These are phyloP conservation scores for Caenorhabditis brenneri DNA, from an alignment of 1,140 invertebrate genomes.

Conservation along the genomic window DNA sequence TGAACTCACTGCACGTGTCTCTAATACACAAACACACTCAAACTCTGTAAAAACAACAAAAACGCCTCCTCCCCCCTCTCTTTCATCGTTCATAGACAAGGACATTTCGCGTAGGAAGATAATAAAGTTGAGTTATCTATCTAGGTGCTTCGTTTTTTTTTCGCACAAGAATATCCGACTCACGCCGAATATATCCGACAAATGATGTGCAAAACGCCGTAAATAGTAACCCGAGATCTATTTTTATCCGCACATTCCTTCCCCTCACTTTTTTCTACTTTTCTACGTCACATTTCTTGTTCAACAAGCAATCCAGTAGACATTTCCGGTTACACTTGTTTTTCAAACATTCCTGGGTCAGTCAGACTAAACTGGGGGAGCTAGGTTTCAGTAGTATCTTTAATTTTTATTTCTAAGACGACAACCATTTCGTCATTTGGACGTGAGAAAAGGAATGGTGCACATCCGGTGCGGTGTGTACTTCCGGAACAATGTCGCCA, in stretches of 20 bases:
- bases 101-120: background rate
- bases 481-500: slow-evolving; percentile 28
- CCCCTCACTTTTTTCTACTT: background rate
- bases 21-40: background rate
- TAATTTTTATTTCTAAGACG: background rate
- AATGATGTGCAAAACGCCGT: slow-evolving; percentile 28
- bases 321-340: slow-evolving; percentile 21
- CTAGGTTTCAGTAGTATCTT: background rate
- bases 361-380: background rate
- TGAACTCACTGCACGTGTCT: too few relatives aligned
- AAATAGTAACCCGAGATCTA: slow-evolving; percentile 9
- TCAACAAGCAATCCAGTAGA: slow-evolving; percentile 3
- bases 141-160: background rate
- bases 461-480: slow-evolving; percentile 29
- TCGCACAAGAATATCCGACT: background rate
- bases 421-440: background rate
- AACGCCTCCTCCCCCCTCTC: background rate
- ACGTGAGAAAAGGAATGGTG: background rate
- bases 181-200: background rate
- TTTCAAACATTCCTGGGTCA: background rate
- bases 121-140: slow-evolving; percentile 32
- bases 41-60: background rate
- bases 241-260: slow-evolving; percentile 9
- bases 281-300: slow-evolving; percentile 30
- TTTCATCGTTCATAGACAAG: background rate